phyloP scores from a whole-genome alignment of 2,797 vertebrate species.

The Urophycis tenuis region DNA sequence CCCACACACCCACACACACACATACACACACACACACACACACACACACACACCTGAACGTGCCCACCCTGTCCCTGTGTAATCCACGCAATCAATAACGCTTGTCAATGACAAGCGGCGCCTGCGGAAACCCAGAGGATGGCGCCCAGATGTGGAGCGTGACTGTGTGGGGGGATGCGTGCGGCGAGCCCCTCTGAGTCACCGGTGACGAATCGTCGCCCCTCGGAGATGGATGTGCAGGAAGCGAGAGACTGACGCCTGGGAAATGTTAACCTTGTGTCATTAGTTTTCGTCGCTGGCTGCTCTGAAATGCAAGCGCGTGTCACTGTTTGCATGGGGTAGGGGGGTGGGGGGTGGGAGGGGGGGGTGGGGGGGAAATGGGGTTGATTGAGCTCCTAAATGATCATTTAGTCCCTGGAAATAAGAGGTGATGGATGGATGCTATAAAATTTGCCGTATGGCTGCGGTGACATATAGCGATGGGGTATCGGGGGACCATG shows the following conservation, averaged over 20 bases:
- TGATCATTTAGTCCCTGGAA: background rate
- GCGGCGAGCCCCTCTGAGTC: background rate
- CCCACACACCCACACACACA: too few relatives aligned
- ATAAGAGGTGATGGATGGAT: background rate
- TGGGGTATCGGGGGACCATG: background rate
- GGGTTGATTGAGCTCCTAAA: background rate
- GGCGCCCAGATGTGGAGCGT: slow-evolving; percentile 1
- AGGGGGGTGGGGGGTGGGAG: too few relatives aligned
- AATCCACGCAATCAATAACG: slow-evolving; percentile 39
- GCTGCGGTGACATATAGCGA: background rate
- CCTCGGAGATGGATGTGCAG: background rate
- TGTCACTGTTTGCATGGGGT: background rate
- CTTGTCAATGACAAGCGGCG: slow-evolving; percentile 33
- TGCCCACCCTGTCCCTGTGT: slow-evolving; percentile 29
- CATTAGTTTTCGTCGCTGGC: background rate
- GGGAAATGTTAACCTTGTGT: background rate
- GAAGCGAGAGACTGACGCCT: background rate
- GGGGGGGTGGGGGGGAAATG: too few relatives aligned
- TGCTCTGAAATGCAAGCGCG: background rate
- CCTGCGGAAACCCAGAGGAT: slow-evolving; percentile 23
- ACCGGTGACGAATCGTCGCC: too few relatives aligned
- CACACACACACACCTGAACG: background rate
- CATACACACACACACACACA: too few relatives aligned
- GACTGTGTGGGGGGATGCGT: too few relatives aligned
- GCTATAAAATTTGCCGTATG: background rate